These are phyloP conservation scores for Montipora capricornis DNA, from an alignment of 64 coral and sea anemone genomes.

Conservation along the genomic window DNA sequence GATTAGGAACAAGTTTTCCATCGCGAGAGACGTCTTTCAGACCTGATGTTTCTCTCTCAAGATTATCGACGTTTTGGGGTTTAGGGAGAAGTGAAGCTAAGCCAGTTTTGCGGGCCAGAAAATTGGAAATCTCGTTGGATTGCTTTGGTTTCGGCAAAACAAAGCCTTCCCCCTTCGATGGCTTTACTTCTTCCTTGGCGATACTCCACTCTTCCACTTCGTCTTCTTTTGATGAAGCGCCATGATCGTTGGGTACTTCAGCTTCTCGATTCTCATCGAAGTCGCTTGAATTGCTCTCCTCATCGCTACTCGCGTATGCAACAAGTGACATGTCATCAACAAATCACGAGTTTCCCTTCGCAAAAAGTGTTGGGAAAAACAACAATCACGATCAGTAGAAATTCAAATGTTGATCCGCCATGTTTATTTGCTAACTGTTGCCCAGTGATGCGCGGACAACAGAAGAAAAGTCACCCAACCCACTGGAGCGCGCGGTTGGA, in stretches of 20 bases:
- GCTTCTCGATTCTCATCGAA: conserved; percentile 22
- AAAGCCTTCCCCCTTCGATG: not conserved
- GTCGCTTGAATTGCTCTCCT: conserved; percentile 50
- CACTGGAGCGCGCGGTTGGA: no score
- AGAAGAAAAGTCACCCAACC: no score
- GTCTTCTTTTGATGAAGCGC: not conserved
- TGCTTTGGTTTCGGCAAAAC: conserved; percentile 15
- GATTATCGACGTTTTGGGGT: conserved; percentile 37
- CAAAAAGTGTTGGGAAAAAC: not conserved
- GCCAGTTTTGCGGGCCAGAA: conserved; percentile 3
- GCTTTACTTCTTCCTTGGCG: not conserved
- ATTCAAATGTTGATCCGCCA: not conserved
- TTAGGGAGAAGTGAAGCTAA: conserved; percentile 81
- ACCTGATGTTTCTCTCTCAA: not conserved
- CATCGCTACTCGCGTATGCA: conserved; percentile 71
- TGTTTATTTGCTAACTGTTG: conserved; percentile 4
- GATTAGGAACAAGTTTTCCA: not conserved
- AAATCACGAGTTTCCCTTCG: not conserved
- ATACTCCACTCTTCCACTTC: not conserved
- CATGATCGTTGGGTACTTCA: not conserved
- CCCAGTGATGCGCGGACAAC: not conserved
- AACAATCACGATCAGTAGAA: not conserved
- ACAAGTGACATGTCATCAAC: conserved; percentile 77
- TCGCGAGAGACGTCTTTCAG: not conserved
- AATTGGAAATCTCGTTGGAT: not conserved